A percentile compares a stretch with the other conserved stretches of the same genome.
Evolutionary conservation across 2,888 invertebrate species (phyloP).

Genomic region (Diloba caeruleocephala): DNA sequence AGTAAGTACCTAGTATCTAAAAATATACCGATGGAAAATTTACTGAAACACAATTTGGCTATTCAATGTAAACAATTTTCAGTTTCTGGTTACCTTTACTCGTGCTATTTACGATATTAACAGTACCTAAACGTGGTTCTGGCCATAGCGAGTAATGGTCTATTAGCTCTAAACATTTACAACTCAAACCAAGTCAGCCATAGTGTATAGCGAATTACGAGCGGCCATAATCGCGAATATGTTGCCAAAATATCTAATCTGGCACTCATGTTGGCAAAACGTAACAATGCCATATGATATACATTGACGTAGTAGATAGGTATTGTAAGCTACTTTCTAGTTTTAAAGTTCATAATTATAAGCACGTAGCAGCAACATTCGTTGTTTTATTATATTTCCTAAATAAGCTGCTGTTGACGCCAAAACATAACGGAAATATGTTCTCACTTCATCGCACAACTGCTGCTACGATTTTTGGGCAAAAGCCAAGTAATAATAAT

Average conservation of each 20-base stretch:
- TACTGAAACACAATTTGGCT: slow-evolving; percentile 4
- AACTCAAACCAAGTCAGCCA: slow-evolving; percentile 35
- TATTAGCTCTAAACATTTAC: slow-evolving; percentile 37
- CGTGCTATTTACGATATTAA: slow-evolving; percentile 17
- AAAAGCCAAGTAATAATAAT: slow-evolving; percentile 53
- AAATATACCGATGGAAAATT: slow-evolving; percentile 14
- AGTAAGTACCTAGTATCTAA: slow-evolving; percentile 7
- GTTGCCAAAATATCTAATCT: slow-evolving; percentile 52
- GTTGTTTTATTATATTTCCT: no score
- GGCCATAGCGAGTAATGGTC: slow-evolving; percentile 22
- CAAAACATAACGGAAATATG: slow-evolving; percentile 25
- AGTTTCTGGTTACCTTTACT: slow-evolving; percentile 6
- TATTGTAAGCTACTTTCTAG: slow-evolving; percentile 17
- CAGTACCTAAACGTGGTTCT: slow-evolving; percentile 3
- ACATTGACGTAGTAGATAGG: slow-evolving; percentile 10
- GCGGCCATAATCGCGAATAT: slow-evolving; percentile 35
- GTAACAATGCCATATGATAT: slow-evolving; percentile 35
- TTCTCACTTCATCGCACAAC: slow-evolving; percentile 41
- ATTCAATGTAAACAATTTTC: slow-evolving; percentile 3
- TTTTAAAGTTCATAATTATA: slow-evolving; percentile 12
- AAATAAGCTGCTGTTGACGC: slow-evolving; percentile 8
- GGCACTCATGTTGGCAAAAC: slow-evolving; percentile 35
- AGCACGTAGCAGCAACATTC: no score
- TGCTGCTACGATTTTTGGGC: slow-evolving; percentile 47
- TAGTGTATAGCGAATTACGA: slow-evolving; percentile 43